Evolutionary conservation across 1,140 invertebrate species (phyloP).

Genomic region (Mactra quadrangularis): DNA sequence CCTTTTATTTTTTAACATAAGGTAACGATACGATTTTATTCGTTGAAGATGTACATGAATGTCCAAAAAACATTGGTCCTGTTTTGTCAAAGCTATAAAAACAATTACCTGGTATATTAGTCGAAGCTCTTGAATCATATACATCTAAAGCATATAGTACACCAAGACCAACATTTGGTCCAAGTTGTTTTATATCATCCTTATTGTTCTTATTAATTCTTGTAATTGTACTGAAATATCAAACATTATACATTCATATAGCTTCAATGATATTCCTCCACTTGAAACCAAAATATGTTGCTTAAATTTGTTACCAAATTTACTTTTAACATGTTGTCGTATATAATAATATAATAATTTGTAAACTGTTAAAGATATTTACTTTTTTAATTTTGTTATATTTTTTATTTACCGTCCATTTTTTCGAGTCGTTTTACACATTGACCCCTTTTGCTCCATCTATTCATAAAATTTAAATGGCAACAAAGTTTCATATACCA

Average conservation of each 20-base stretch:
- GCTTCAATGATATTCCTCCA: background rate
- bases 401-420: no score
- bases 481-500: no score
- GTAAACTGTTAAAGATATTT: no score
- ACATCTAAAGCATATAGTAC: conserved; percentile 11
- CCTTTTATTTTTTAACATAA: no score
- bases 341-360: background rate
- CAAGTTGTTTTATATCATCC: background rate
- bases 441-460: no score
- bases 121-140: background rate
- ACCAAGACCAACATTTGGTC: conserved; percentile 19
- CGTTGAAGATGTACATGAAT: no score
- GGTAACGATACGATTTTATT: no score
- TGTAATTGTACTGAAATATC: conserved; percentile 2
- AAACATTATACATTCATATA: background rate
- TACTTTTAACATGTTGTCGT: background rate
- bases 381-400: no score
- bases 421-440: no score
- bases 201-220: conserved; percentile 15
- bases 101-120: conserved; percentile 3
- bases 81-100: no score
- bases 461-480: no score
- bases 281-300: background rate
- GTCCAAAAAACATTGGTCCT: no score
- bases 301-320: background rate